Conservation (phyloP, 2,888 invertebrate genomes). For the Dynastes hyllus region DNA sequence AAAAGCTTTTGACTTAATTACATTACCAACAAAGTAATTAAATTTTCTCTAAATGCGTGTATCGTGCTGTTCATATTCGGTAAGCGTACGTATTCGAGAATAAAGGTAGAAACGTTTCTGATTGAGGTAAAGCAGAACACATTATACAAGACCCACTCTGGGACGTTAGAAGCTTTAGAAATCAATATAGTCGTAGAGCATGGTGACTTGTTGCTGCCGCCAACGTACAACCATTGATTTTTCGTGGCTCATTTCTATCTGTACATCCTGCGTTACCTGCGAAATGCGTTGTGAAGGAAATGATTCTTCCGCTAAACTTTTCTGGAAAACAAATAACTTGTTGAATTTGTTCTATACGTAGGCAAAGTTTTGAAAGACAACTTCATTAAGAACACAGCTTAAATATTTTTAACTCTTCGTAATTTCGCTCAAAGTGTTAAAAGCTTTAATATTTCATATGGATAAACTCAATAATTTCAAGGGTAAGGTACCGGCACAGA, state of each 20-base stretch:
- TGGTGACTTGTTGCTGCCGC: slow-evolving; percentile 50
- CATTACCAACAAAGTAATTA: neutral
- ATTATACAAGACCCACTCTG: neutral
- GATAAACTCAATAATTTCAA: too few relatives aligned
- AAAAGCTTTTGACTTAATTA: neutral
- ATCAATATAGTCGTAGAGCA: slow-evolving; percentile 44
- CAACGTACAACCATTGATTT: slow-evolving; percentile 50
- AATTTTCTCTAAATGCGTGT: neutral
- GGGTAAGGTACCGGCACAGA: too few relatives aligned
- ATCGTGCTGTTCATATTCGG: too few relatives aligned
- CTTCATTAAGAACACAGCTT: too few relatives aligned
- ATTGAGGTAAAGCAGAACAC: neutral
- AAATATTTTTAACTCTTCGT: too few relatives aligned
- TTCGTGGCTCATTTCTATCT: slow-evolving; percentile 1
- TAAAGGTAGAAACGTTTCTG: neutral
- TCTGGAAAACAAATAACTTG: too few relatives aligned
- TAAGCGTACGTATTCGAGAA: too few relatives aligned
- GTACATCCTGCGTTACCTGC: neutral
- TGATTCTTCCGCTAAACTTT: too few relatives aligned
- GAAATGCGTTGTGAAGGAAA: neutral
- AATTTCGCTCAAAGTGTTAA: too few relatives aligned
- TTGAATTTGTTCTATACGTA: too few relatives aligned
- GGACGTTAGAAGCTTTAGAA: slow-evolving; percentile 19
- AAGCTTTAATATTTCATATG: too few relatives aligned
- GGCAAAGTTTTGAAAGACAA: too few relatives aligned